These are phyloP conservation scores for Myrmecobius fasciatus DNA, from an alignment of 2,113 vertebrate genomes.

Conservation along the genomic window DNA sequence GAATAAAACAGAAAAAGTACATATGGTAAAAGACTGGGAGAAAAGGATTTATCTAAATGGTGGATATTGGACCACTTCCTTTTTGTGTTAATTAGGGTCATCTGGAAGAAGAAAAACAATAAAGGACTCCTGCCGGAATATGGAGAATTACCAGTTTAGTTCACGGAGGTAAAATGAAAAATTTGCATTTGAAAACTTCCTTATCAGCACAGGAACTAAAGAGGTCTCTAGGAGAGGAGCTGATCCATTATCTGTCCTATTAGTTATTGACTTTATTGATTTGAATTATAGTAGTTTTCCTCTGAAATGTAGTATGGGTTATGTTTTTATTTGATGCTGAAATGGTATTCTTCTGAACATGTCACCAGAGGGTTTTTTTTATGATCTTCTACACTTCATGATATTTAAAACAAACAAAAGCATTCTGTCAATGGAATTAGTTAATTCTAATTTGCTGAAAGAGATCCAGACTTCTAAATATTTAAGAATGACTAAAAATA, in stretches of 20 bases:
- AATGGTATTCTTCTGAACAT: not conserved
- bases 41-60: not conserved
- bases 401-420: not conserved
- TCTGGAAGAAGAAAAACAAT: not conserved
- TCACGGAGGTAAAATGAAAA: not conserved
- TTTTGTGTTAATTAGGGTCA: not conserved
- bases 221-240: not conserved
- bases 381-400: not conserved
- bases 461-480: not conserved
- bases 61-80: not conserved
- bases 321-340: not conserved
- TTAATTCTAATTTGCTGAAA: not conserved
- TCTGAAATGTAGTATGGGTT: not conserved
- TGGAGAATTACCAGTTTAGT: not conserved
- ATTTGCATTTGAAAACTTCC: not conserved
- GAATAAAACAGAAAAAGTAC: not conserved
- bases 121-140: not conserved
- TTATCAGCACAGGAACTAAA: not conserved
- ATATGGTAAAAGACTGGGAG: not conserved
- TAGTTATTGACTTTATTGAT: constrained; percentile 16
- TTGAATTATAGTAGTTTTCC: not conserved
- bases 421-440: not conserved
- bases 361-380: not conserved
- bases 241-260: not conserved
- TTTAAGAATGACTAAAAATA: constrained; percentile 18